Evolutionary conservation across 2,888 invertebrate genomes (phyloP), one percentile per base, ranked within the genome.

Genomic region (Drosophila falleni): DNA sequence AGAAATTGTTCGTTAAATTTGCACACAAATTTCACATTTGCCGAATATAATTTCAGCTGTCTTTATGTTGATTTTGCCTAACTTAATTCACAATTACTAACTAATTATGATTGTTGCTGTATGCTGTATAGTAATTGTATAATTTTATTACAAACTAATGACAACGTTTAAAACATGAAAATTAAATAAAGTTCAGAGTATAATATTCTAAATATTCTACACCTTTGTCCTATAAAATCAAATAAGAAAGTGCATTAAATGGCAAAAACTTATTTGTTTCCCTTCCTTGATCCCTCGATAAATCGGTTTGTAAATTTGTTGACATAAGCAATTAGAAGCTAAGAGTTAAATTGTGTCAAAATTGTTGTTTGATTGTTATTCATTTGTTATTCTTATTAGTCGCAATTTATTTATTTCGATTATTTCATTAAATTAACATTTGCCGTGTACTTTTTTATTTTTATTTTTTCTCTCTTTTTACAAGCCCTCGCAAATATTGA

Each of bases 401-500:
- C 29, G 16, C 16, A 26, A 23, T 55, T 29, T 13, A 26, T 16
- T 19, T 46, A 29, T 60, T 60, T 59, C 53, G 47, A 68, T 62
- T 54, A 54, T 61, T 62, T 73, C 33, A 11, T 35, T 29, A 59
- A 59, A 49, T 47, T 47, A 39, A 39, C 16, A 54, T 54, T 54
- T 60, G 35, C n/a, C 15, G 10, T 31, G 19, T 15, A 10, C 5
- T 33, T 33, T 13, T 51, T 11, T 33, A 37, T 33, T 15, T 11
- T 33, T 41, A 39, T 15, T 46, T 54, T 47, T 23, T 19, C 44
- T 49, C 46, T 13, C 35, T 23, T 72, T 72, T 35, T 33, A 42
- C 46, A 56, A 44, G 46, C 64, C 35, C 49, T 42, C 47, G 33
- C 54, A 83, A 72, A 86, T 86, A 84, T 89, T 89, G 87, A 84